Conservation (phyloP, 2,797 vertebrate genomes). For the Neoniphon sammara region DNA sequence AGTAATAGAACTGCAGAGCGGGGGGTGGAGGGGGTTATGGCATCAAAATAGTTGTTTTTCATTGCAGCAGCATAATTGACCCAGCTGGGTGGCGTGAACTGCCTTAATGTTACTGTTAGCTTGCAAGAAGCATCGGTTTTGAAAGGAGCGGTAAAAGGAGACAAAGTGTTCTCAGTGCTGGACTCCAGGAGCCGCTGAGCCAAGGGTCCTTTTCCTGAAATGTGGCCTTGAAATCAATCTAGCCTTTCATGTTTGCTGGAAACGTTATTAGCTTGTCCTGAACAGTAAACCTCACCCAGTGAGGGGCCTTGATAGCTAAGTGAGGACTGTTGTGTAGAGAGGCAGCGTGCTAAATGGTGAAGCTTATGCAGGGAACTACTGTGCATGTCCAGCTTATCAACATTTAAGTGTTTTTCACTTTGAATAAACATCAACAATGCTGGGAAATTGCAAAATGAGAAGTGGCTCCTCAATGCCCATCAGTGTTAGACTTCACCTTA, state of each 20-base stretch:
- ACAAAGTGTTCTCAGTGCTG: slow-evolving; percentile 12
- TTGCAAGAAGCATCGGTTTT: not conserved
- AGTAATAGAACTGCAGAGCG: not conserved
- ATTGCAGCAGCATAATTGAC: not conserved
- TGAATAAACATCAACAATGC: slow-evolving; percentile 32
- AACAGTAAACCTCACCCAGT: slow-evolving; percentile 25
- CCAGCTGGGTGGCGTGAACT: not conserved
- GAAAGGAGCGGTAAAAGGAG: not conserved
- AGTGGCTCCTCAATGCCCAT: not conserved
- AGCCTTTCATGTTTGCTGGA: slow-evolving; percentile 31
- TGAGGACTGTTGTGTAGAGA: slow-evolving; percentile 10
- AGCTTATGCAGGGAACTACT: slow-evolving; percentile 11
- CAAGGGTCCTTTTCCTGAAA: slow-evolving; percentile 22
- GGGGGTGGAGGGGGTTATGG: not conserved
- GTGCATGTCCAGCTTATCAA: slow-evolving; percentile 16
- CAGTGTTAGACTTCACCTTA: too few relatives aligned
- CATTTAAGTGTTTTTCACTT: slow-evolving; percentile 37
- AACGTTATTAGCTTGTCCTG: slow-evolving; percentile 20
- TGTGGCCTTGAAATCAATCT: slow-evolving; percentile 18
- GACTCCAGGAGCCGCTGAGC: not conserved
- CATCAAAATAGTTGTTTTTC: slow-evolving; percentile 10
- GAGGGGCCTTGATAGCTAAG: not conserved
- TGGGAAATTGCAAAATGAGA: slow-evolving; percentile 30
- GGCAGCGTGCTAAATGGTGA: slow-evolving; percentile 12
- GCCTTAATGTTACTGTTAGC: not conserved